Base-by-base conservation (phyloP, 1,140 invertebrate genomes). In the Leucophenga varia region DNA sequence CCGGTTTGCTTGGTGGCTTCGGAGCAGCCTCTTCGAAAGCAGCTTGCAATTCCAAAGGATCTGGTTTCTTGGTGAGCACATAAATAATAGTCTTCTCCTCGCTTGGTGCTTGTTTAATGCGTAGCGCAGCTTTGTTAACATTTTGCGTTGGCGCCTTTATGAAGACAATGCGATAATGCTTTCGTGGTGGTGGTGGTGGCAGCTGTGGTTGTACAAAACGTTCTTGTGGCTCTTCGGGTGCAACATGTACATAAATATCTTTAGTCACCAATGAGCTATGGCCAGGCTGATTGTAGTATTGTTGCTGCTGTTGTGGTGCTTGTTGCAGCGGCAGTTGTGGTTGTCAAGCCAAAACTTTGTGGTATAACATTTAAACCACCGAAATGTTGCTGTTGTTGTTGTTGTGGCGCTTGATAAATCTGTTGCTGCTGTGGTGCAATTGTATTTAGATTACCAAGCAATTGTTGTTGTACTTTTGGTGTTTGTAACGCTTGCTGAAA, bases 81-180 rank as follows among this genome's bases (percentile, higher is more conserved):
- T 92, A 91, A 52, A 91, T 89, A 41, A 91, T 82, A 22, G 89
- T 92, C 74, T 91, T 91, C 65, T 90, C 87, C 76, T 91, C 89
- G 45, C 85, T 85, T 10, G 83, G 55, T 20, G 83, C 81, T 50
- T 87, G 80, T 43, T 80, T 75, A 5, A 74, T 45, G 34, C 59
- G 87, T 82, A 87, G 64, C 1, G 80, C 79, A 0, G 14, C 84
- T 82, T 57, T 82, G 81, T 45, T 86, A 77, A 64, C 79, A 48
- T 85, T 82, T 9, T 84, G 80, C 39, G 85, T 82, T 30, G 89
- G 88, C 18, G 89, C 86, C 80, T 90, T 90, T 68, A 91, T 90
- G 81, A 90, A 90, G 64, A 92, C 89, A 56, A 91, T 90, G 74
- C 89, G 89, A 79, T 90, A 90, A 72, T 90, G 87, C 58, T 90